Evolutionary conservation across 2,888 invertebrate species (phyloP).

Genomic region (Cylloceria caligata): DNA sequence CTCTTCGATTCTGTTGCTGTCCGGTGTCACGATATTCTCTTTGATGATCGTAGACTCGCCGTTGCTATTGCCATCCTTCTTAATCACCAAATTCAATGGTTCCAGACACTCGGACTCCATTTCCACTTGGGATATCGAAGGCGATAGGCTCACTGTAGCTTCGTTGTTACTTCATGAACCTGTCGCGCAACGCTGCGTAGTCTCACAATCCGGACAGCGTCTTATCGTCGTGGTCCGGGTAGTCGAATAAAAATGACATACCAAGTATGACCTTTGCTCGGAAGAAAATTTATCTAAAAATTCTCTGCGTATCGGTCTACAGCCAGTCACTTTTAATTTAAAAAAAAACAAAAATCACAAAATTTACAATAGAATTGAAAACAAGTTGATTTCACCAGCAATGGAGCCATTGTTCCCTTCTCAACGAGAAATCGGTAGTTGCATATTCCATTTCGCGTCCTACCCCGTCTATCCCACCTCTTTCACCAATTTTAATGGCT

Average conservation of each 20-base stretch:
- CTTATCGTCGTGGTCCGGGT: slow-evolving; percentile 1
- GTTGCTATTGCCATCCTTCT: slow-evolving; percentile 79
- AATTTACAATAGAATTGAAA: slow-evolving; percentile 12
- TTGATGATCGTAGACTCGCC: slow-evolving; percentile 60
- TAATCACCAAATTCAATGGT: slow-evolving; percentile 86
- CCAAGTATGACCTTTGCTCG: neutral
- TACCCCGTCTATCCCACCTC: slow-evolving; percentile 70
- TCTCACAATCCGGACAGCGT: neutral
- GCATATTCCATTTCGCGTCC: slow-evolving; percentile 59
- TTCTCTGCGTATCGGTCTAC: neutral
- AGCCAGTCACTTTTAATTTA: neutral
- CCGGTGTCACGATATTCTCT: slow-evolving; percentile 66
- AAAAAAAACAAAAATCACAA: neutral
- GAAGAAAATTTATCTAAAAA: neutral
- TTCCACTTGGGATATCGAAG: slow-evolving; percentile 73
- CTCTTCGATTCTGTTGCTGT: slow-evolving; percentile 71
- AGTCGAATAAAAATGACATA: neutral
- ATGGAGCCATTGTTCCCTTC: slow-evolving; percentile 44
- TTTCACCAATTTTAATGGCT: slow-evolving; percentile 69
- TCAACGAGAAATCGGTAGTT: slow-evolving; percentile 21
- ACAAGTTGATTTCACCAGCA: neutral
- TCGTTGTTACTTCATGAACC: slow-evolving; percentile 47
- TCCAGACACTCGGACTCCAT: slow-evolving; percentile 84
- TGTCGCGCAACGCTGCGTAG: slow-evolving; percentile 1
- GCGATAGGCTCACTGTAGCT: slow-evolving; percentile 29